phyloP scores from a whole-genome alignment of 2,113 vertebrate genomes.

The Pipra filicauda region DNA sequence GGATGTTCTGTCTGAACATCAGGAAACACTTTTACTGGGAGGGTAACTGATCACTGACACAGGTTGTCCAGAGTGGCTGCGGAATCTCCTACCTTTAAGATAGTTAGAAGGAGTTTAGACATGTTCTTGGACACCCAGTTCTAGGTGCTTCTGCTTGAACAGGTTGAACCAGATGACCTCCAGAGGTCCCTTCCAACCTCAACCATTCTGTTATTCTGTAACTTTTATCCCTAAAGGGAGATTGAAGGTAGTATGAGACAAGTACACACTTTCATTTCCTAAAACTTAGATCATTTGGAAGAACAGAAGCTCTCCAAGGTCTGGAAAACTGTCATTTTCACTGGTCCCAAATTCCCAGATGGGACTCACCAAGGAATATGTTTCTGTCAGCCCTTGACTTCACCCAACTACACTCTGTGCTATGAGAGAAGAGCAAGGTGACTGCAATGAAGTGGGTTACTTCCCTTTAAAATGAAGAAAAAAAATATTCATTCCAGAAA shows the following conservation, averaged over 20 bases:
- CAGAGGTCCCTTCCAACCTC: neutral
- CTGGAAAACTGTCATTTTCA: neutral
- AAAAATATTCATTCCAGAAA: neutral
- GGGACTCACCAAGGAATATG: neutral
- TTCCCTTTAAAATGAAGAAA: neutral
- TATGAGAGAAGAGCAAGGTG: neutral
- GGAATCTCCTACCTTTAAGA: neutral
- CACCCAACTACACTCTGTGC: rapidly evolving
- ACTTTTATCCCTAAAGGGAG: neutral
- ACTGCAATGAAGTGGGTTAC: neutral
- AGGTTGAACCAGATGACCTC: neutral
- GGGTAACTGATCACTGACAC: neutral
- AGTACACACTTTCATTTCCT: neutral
- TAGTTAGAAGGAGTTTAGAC: neutral
- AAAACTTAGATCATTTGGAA: neutral
- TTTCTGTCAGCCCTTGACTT: neutral
- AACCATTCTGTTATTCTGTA: neutral
- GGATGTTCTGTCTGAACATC: neutral
- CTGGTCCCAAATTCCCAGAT: neutral
- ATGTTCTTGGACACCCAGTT: neutral
- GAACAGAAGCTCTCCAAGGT: neutral
- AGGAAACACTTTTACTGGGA: neutral
- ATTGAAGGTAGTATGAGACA: neutral
- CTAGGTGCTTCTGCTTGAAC: neutral
- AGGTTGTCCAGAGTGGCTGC: neutral